Conservation (phyloP, 2,797 vertebrate genomes). For the Danio choprae region DNA sequence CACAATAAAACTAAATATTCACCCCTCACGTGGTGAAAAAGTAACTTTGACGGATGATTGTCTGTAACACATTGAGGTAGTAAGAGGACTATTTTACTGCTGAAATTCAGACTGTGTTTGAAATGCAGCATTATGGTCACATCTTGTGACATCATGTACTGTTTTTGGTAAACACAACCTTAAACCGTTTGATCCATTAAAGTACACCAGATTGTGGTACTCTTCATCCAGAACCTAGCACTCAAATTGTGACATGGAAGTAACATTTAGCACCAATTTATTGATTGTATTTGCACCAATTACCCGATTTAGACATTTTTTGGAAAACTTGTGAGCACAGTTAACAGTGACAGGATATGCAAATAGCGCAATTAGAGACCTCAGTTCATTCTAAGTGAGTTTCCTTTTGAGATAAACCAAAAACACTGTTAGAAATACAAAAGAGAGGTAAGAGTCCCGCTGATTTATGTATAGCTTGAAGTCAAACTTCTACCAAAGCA, state of each 20-base stretch:
- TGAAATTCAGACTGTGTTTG: too few species aligned
- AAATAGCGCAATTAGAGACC: not conserved
- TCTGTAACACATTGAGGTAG: too few species aligned
- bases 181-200: not conserved
- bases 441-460: not conserved
- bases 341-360: too few species aligned
- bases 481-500: slow-evolving; percentile 14
- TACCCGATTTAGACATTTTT: not conserved
- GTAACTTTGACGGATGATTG: too few species aligned
- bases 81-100: too few species aligned
- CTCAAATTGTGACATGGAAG: not conserved
- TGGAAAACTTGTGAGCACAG: not conserved
- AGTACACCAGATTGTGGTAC: not conserved
- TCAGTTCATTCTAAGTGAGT: not conserved
- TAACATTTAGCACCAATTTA: not conserved
- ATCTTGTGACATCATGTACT: too few species aligned
- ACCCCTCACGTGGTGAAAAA: too few species aligned
- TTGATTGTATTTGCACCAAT: not conserved
- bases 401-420: not conserved
- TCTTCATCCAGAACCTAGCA: not conserved
- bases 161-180: too few species aligned
- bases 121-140: too few species aligned
- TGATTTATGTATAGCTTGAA: slow-evolving; percentile 12
- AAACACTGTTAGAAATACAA: not conserved
- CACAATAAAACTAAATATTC: too few species aligned